Evolutionary conservation across 2,888 invertebrate species (phyloP), one percentile per base, ranked within the genome.

Genomic region (Germaria angustata): DNA sequence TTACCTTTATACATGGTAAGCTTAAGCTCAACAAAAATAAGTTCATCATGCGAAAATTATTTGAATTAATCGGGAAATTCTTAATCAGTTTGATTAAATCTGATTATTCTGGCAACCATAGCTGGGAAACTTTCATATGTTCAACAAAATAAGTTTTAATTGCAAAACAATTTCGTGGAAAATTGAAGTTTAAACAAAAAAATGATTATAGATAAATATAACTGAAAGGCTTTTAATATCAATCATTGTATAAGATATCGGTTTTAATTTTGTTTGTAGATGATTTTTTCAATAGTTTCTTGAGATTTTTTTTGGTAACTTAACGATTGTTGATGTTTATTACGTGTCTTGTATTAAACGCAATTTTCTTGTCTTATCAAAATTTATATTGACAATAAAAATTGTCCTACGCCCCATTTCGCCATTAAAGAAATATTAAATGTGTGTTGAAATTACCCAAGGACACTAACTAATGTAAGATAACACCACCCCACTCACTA

Each of bases 321-420:
- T 79, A 82, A 82, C 66, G 82, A 79, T 79, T 82, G 75, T 82
- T 82, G 82, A 82, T 82, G 82, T 82, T 79, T 82, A 79, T 76
- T 82, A 82, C 82, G 82, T 82, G 82, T 79, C 75, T 53, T 59
- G 59, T 51, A 17, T 46, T 36, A 81, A 77, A 81, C 59, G 72
- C 72, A 84, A 81, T 79, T 79, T 72, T 72, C 81, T 75, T 81
- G 77, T 84, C 77, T 84, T 71, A 84, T 69, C 71, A 75, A 80
- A 84, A 84, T 84, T 81, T 84, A 84, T 84, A 77, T 75, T 75
- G 77, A 77, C 77, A 84, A 84, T 84, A 81, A 80, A 82, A 79
- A 79, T 66, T 61, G 82, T 20, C 41, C 53, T 51, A 39, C 65
- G 63, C 46, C 73, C 71, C 63, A 66, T 34, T 72, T 69, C 13